Base-by-base conservation (phyloP, 2,113 vertebrate species). In the Corydoras sp. region DNA sequence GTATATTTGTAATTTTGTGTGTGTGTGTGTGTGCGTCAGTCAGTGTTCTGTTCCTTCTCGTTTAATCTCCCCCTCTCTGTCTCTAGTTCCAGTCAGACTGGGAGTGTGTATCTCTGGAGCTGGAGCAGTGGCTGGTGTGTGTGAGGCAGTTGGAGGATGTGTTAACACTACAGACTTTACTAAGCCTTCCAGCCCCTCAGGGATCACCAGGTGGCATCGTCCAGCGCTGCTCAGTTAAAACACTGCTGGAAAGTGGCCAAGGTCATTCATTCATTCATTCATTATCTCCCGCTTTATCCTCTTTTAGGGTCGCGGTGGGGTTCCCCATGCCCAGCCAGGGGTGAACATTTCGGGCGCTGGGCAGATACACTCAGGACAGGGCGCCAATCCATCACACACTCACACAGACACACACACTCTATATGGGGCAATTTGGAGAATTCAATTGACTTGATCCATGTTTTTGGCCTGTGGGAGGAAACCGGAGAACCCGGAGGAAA, bases 31-130 rank as follows among this genome's bases (percentile, higher is more conserved):
- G n/a, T 63, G 24, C 59, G 10, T 24, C 18, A 24, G 18, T 67
- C 8, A 58, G 15, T 58, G 48, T 55, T 68, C 15, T 53, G 32
- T 76, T 8, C 73, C 31, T 62, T 13, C 53, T 13, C 1, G 12
- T 55, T 55, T 4, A 55, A 55, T 55, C 54, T 70, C 54, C 60
- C 5, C 59, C 15, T 59, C 14, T 61, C 49, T 81, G 14, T 63
- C 5, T 32, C 76, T 81, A 86, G 86, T 29, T 86, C 61, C 88
- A 92, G 87, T 87, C 85, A 0, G 93, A 92, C 75, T 93, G 97
- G 97, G 97, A 97, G 85, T 91, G 95, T 0, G 92, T 99, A 64
- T 99, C 95, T 3, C 84, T 98, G 65, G 97, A 99, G 84, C 82
- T 91, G 18, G 97, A 99, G 79, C 94, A 99, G 80, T 99, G 97